Evolutionary conservation across 2,797 vertebrate genomes (phyloP), one percentile per base, ranked within the genome.

Genomic region (Darevskia nairensis): DNA sequence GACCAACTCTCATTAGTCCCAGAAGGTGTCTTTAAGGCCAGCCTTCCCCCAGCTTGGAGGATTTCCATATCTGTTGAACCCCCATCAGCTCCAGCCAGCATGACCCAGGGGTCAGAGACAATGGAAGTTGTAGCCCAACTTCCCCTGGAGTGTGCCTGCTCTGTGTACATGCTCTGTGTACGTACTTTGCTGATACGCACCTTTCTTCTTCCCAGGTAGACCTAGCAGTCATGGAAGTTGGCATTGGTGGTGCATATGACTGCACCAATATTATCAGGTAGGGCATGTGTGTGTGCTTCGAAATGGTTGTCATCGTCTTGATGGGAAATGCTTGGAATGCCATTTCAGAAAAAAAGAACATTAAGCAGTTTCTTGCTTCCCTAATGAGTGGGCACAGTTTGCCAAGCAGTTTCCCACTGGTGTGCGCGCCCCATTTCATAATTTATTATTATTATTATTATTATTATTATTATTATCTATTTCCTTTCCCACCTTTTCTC

Each of bases 241-340:
- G 99, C 68, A 99, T 99, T 0, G 99, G 99, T 0, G 99, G 99
- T 0, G 98, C 98, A 0, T 99, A 98, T 0, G 99, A 99, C 95
- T 98, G 98, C 91, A 99, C 99, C n/a, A 99, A 99, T 91, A 98
- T 99, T 10, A 97, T 99, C 94, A 97, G 98, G 99, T 99, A 96
- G 92, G 50, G 50, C 50, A 55, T 55, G 3, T 55, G 50, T 15
- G 50, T 0, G 3, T 0, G 90, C 11, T 8, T 41, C 15, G 0
- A 6, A 35, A 41, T 25, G 25, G 44, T 8, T 2, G 82, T 44
- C 17, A 5, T 64, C 21, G 1, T 8, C 41, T 83, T 6, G 32
- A 2, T 25, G n/a, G 46, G 35, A 27, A 21, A 15, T 27, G 8
- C 32, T 41, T 19, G 3, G 5, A 13, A 69, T 3, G 10, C 2